Evolutionary conservation across 2,888 invertebrate species (phyloP).

Genomic region (Drosophila vallismaia): DNA sequence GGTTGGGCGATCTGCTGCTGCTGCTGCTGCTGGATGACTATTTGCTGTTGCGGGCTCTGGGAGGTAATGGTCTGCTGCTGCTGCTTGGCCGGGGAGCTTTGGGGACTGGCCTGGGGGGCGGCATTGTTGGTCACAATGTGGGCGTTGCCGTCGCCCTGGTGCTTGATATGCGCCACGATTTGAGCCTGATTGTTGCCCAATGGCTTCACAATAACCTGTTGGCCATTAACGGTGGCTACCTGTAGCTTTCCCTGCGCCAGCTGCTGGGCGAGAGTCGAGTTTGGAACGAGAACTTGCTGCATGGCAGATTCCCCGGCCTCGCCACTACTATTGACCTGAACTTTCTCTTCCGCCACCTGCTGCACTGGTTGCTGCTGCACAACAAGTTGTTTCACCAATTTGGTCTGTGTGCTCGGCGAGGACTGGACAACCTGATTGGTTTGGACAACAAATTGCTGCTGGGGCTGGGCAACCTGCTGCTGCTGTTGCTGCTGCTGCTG

Average conservation of each 20-base stretch:
- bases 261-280: conserved; percentile 91
- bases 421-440: conserved; percentile 61
- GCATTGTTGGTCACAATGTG: conserved; percentile 82
- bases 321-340: conserved; percentile 81
- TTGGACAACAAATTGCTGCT: conserved; percentile 77
- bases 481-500: conserved; percentile 58
- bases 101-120: conserved; percentile 70
- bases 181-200: conserved; percentile 91
- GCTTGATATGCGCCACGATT: conserved; percentile 89
- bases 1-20: conserved; percentile 42
- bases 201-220: conserved; percentile 92
- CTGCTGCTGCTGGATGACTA: conserved; percentile 47
- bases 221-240: conserved; percentile 92
- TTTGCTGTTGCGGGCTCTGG: conserved; percentile 42
- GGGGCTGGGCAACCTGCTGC: conserved; percentile 72
- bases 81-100: conserved; percentile 59
- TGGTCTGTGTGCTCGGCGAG: conserved; percentile 58
- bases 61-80: conserved; percentile 43
- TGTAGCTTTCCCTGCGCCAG: conserved; percentile 93
- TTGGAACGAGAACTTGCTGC: conserved; percentile 91
- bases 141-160: conserved; percentile 85
- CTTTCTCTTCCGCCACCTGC: conserved; percentile 60
- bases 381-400: conserved; percentile 74
- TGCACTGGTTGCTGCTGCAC: conserved; percentile 70
- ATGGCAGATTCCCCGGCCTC: conserved; percentile 64